Evolutionary conservation across 2,888 invertebrate species (phyloP).

Genomic region (Amiota mariae): DNA sequence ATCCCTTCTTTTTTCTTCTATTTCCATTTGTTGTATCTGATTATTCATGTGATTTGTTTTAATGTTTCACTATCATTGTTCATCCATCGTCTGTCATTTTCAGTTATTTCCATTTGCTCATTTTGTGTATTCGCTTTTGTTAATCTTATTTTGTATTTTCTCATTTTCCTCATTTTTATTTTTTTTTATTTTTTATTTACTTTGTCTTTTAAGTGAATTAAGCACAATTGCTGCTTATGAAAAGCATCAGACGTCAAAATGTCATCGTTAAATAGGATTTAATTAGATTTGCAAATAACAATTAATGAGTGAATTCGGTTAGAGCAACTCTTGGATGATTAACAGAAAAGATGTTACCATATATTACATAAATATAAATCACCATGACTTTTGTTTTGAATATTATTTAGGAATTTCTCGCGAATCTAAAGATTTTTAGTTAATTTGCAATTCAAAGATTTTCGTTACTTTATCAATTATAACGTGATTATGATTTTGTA

Average conservation of each 20-base stretch:
- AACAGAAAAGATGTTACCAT: background rate
- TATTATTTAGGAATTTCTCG: too few species aligned
- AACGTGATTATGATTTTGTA: too few species aligned
- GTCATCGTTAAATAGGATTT: conserved; percentile 1
- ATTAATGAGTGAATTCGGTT: background rate
- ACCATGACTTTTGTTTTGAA: background rate
- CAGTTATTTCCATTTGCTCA: background rate
- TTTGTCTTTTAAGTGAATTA: conserved; percentile 1
- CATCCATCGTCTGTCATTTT: background rate
- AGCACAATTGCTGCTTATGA: conserved; percentile 17
- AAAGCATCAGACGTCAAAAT: conserved; percentile 4
- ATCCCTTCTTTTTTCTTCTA: background rate
- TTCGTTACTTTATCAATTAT: too few species aligned
- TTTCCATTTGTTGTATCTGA: background rate
- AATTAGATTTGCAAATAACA: conserved; percentile 3
- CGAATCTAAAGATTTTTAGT: too few species aligned
- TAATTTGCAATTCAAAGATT: too few species aligned
- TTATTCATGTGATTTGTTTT: conserved; percentile 11
- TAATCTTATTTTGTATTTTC: background rate
- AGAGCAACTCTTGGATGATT: background rate
- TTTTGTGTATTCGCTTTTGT: conserved; percentile 6
- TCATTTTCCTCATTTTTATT: background rate
- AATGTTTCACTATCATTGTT: background rate
- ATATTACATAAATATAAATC: background rate
- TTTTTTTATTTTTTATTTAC: background rate